A percentile compares a stretch with the other conserved stretches of the same genome.
Conservation (phyloP, 2,888 invertebrate genomes). For the Lithophane ornitopus region DNA sequence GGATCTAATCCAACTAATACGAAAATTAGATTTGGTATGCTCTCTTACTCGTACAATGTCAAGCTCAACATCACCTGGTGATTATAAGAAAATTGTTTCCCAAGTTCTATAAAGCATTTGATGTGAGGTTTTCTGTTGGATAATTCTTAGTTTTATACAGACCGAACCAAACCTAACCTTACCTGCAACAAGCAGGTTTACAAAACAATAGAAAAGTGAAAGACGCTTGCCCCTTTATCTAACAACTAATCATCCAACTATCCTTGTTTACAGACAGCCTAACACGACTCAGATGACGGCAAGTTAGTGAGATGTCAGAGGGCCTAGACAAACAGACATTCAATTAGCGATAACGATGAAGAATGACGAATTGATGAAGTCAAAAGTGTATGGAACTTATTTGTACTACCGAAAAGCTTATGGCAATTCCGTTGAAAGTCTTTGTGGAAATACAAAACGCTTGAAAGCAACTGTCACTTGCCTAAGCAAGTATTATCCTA, state of each 20-base stretch:
- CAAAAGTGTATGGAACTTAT: too few relatives aligned
- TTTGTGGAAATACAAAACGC: background rate
- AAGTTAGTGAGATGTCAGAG: background rate
- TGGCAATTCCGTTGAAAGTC: background rate
- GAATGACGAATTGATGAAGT: too few relatives aligned
- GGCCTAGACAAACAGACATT: background rate
- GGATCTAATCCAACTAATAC: too few relatives aligned
- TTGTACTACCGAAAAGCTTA: background rate
- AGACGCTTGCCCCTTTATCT: slow-evolving; percentile 6
- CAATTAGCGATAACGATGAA: background rate
- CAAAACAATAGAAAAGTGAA: slow-evolving; percentile 22
- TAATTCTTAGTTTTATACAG: background rate
- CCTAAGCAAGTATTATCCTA: background rate
- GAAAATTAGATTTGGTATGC: background rate
- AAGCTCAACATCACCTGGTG: background rate
- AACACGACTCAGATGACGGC: background rate
- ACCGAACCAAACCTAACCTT: background rate
- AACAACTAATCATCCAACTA: slow-evolving; percentile 7
- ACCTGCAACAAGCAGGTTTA: slow-evolving; percentile 1
- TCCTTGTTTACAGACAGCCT: background rate
- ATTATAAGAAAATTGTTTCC: background rate
- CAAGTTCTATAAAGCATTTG: background rate
- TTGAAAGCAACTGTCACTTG: too few relatives aligned
- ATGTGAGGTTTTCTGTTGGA: background rate
- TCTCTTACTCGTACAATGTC: background rate